Percentiles rank a stretch among this genome's conserved stretches.
phyloP scores from a whole-genome alignment of 2,888 invertebrate genomes.

The Neria commutata region DNA sequence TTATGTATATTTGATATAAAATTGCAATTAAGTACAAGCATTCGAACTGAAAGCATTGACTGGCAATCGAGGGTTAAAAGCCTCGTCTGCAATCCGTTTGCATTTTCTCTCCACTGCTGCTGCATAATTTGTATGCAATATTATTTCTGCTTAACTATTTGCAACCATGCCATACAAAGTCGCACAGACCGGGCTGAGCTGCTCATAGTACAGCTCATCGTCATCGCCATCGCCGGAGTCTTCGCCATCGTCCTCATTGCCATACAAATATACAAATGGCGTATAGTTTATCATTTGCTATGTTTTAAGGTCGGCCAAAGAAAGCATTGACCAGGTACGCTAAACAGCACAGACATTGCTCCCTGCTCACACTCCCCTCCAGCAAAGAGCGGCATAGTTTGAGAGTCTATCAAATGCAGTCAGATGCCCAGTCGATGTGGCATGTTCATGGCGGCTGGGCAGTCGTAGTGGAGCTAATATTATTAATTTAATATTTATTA shows the following conservation, averaged over 20 bases:
- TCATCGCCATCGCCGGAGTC: neutral
- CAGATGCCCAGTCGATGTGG: neutral
- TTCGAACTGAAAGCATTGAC: no score
- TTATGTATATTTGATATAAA: no score
- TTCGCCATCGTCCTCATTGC: neutral
- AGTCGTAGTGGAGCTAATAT: constrained; percentile 23
- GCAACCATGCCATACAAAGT: no score
- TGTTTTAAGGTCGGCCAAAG: no score
- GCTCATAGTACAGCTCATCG: no score
- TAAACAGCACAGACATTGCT: neutral
- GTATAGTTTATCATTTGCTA: constrained; percentile 1
- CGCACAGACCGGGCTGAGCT: no score
- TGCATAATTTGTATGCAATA: neutral
- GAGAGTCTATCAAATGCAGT: neutral
- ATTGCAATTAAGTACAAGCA: no score
- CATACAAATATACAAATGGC: constrained; percentile 2
- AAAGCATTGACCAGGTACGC: neutral
- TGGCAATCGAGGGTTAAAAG: no score
- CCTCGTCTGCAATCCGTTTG: no score
- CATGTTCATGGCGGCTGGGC: neutral
- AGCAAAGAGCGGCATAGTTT: no score
- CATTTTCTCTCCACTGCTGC: no score
- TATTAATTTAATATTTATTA: constrained; percentile 34
- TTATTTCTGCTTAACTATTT: no score
- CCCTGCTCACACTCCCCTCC: neutral